These are phyloP conservation scores for Cotesia chilonis DNA, from an alignment of 1,140 invertebrate species.

Conservation along the genomic window DNA sequence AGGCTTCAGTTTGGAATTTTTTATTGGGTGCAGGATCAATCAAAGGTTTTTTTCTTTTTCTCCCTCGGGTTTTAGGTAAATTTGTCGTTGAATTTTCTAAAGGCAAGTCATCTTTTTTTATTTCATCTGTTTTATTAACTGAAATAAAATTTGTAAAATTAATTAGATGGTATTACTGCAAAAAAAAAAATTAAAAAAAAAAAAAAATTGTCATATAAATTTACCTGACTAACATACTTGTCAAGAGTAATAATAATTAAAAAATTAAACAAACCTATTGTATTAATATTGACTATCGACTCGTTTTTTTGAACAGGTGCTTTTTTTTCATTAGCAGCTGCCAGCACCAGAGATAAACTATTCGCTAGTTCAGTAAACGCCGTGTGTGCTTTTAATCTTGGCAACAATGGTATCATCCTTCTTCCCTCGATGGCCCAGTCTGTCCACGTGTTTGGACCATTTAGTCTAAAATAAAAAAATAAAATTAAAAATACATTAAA, in stretches of 20 bases:
- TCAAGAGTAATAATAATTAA: neutral
- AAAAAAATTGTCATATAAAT: no score
- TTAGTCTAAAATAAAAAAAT: conserved; percentile 69
- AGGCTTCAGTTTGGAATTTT: conserved; percentile 6
- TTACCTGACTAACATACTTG: no score
- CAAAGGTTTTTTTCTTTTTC: conserved; percentile 51
- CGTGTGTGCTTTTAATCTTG: conserved; percentile 82
- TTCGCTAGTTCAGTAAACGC: conserved; percentile 87
- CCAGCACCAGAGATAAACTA: conserved; percentile 67
- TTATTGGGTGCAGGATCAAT: conserved; percentile 28
- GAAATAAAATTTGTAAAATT: no score
- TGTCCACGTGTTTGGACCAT: conserved; percentile 79
- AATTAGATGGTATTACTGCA: no score
- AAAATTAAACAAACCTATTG: neutral
- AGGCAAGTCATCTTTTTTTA: conserved; percentile 36
- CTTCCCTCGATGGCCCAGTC: conserved; percentile 90
- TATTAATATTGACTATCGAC: conserved; percentile 36
- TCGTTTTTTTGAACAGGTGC: conserved; percentile 51
- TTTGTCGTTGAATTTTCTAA: conserved; percentile 21
- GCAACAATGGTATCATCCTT: conserved; percentile 81
- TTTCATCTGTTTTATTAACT: conserved; percentile 35
- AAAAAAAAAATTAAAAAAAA: no score
- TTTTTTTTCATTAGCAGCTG: conserved; percentile 64
- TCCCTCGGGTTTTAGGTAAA: conserved; percentile 39
- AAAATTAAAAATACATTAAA: conserved; percentile 40